phyloP scores from a whole-genome alignment of 2,113 vertebrate genomes.

The Cottus gobio region DNA sequence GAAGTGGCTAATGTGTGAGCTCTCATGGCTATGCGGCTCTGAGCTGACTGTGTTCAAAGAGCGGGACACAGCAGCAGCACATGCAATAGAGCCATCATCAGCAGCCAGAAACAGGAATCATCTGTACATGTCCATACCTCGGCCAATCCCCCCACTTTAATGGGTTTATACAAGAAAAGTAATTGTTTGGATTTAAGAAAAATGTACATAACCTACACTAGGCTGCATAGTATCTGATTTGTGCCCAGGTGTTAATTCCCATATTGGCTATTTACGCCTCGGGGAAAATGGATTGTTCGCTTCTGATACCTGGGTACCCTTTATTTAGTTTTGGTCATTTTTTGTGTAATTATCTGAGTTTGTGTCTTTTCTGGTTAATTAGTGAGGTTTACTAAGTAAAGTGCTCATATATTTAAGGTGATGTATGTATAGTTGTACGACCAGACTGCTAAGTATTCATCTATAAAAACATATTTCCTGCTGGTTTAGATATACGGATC shows the following conservation, averaged over 20 bases:
- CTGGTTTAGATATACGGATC: background rate
- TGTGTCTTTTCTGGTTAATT: too few species aligned
- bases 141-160: too few species aligned
- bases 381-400: too few species aligned
- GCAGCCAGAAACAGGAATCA: background rate
- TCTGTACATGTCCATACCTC: background rate
- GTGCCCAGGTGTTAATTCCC: background rate
- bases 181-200: background rate
- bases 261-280: background rate
- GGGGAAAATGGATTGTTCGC: background rate
- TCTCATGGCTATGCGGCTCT: too few species aligned
- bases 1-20: background rate
- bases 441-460: too few species aligned
- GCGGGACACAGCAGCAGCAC: background rate
- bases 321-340: background rate
- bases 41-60: too few species aligned
- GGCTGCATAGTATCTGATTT: background rate
- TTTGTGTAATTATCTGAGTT: too few species aligned
- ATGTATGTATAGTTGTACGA: too few species aligned
- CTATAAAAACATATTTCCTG: too few species aligned
- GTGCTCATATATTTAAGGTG: too few species aligned
- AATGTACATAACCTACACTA: background rate
- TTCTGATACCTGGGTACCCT: background rate
- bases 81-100: background rate
- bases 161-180: background rate